phyloP scores from a whole-genome alignment of 1,140 invertebrate species.

The Hormaphis cornu region DNA sequence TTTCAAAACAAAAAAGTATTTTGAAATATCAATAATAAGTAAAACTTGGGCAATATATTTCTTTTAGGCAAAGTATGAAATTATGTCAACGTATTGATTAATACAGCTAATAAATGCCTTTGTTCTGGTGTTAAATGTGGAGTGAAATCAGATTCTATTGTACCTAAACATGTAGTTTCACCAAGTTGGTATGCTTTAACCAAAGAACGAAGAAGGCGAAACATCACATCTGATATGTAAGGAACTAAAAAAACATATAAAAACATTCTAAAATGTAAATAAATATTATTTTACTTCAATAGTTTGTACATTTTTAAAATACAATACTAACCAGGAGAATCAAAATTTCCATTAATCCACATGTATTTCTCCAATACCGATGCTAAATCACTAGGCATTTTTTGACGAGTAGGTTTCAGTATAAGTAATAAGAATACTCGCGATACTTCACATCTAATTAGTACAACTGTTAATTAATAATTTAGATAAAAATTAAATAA shows the following conservation, averaged over 20 bases:
- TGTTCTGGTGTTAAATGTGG: slow-evolving; percentile 21
- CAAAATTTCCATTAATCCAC: slow-evolving; percentile 28
- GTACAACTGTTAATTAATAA: not conserved
- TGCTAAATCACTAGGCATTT: slow-evolving; percentile 26
- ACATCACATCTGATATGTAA: slow-evolving; percentile 16
- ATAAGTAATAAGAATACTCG: slow-evolving; percentile 18
- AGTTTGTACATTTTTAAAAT: not conserved
- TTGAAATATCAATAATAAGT: no score
- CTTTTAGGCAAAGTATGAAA: no score
- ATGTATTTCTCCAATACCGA: slow-evolving; percentile 23
- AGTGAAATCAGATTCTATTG: slow-evolving; percentile 26
- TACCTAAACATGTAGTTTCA: slow-evolving; percentile 10
- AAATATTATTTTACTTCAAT: no score
- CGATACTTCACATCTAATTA: slow-evolving; percentile 23
- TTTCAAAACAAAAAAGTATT: no score
- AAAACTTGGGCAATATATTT: no score
- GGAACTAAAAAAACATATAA: slow-evolving; percentile 1
- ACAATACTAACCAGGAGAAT: slow-evolving; percentile 19
- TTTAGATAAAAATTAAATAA: not conserved
- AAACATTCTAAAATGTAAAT: not conserved
- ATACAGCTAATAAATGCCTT: slow-evolving; percentile 17
- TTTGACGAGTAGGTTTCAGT: slow-evolving; percentile 24
- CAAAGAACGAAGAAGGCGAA: slow-evolving; percentile 13
- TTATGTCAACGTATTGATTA: slow-evolving; percentile 20
- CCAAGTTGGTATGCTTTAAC: slow-evolving; percentile 16